Evolutionary conservation across 2,797 vertebrate genomes (phyloP), one percentile per base, ranked within the genome.

Genomic region (Eospalax fontanierii): DNA sequence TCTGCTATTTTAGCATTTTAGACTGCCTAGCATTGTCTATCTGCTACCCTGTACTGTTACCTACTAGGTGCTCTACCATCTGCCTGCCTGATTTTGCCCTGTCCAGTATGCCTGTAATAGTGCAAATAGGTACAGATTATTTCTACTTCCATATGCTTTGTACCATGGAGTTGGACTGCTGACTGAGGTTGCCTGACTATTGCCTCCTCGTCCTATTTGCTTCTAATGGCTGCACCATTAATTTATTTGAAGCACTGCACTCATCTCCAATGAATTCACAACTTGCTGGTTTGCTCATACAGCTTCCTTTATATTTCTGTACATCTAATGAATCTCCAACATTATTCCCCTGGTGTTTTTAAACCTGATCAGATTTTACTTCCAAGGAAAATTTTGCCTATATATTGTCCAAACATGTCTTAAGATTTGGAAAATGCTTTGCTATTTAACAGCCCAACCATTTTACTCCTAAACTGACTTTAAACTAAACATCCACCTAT

Each of bases 251-350:
- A 65, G 88, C 76, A 75, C 85, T 95, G 66, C 59, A 80, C 88
- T 95, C 63, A 83, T 96, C 78, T 89, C 70, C 89, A 93, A 0
- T 90, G 61, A 95, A 90, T 63, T 96, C 95, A 82, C 84, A 92
- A 86, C 91, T 96, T 97, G 80, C 85, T 91, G 59, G 87, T 84
- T 87, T 95, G 95, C 82, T 90, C 93, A 83, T 28, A 84, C 94
- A 95, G 82, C 96, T 74, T 81, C 86, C 92, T 95, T 95, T 97
- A 91, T 96, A 97, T 90, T 96, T 96, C 94, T 96, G 90, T 84
- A 84, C 95, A 94, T 98, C 97, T 97, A 96, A 98, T 97, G 97
- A 97, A 97, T 97, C 94, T 97, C 91, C 79, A 76, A 66, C 95
- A 76, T 93, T 97, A 93, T 97, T 96, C 97, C 96, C 95, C 97